Evolutionary conservation across 1,140 invertebrate species (phyloP).

Genomic region (Tribolium madens): DNA sequence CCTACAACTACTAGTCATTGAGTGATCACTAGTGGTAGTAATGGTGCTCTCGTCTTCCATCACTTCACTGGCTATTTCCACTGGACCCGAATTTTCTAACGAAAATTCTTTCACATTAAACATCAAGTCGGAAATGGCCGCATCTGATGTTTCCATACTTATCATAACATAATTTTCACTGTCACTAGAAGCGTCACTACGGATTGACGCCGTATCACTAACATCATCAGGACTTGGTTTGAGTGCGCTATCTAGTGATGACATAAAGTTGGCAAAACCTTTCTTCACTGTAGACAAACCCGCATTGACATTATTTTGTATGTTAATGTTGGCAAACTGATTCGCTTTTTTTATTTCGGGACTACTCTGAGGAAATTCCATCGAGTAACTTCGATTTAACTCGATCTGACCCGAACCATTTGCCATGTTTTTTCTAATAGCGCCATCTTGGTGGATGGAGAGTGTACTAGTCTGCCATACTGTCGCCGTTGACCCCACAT

Average conservation of each 20-base stretch:
- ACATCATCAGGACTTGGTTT: slow-evolving; percentile 78
- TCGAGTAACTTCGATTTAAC: slow-evolving; percentile 48
- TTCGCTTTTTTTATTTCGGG: slow-evolving; percentile 26
- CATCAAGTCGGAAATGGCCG: slow-evolving; percentile 64
- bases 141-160: slow-evolving; percentile 63
- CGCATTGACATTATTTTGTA: slow-evolving; percentile 60
- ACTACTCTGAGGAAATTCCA: slow-evolving; percentile 45
- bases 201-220: slow-evolving; percentile 77
- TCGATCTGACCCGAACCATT: slow-evolving; percentile 48
- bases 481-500: slow-evolving; percentile 55
- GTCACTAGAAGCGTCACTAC: slow-evolving; percentile 84
- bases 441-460: slow-evolving; percentile 47
- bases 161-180: slow-evolving; percentile 82
- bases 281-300: slow-evolving; percentile 81
- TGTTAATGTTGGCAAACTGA: slow-evolving; percentile 55
- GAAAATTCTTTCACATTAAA: slow-evolving; percentile 67
- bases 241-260: slow-evolving; percentile 83
- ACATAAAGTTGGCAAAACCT: slow-evolving; percentile 82
- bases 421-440: slow-evolving; percentile 37
- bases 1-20: slow-evolving; percentile 82
- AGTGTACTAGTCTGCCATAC: slow-evolving; percentile 55
- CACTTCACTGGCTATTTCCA: slow-evolving; percentile 88
- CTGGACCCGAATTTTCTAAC: slow-evolving; percentile 58
- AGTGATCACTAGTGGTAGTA: slow-evolving; percentile 83
- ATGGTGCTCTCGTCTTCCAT: slow-evolving; percentile 78